A percentile compares a stretch with the other conserved stretches of the same genome.
phyloP scores from a whole-genome alignment of 1,140 invertebrate species.

The Mercenaria mercenaria region DNA sequence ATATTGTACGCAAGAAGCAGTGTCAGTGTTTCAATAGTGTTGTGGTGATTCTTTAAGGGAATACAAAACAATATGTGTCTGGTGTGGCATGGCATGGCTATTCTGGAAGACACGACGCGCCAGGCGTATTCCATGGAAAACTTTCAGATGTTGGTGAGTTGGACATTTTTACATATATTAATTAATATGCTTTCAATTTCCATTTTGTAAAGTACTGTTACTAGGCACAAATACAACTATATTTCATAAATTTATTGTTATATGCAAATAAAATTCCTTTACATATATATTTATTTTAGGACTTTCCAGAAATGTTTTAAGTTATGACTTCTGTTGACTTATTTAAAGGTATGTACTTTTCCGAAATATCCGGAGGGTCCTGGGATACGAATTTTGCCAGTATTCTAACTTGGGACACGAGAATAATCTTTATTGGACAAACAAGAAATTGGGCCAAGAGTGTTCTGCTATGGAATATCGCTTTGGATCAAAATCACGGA shows the following conservation, averaged over 20 bases:
- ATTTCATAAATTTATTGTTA: no score
- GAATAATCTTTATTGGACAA: constrained; percentile 73
- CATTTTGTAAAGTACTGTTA: no score
- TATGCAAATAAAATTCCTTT: no score
- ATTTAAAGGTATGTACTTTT: constrained; percentile 66
- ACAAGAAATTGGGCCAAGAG: constrained; percentile 69
- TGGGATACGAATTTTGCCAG: constrained; percentile 68
- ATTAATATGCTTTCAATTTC: no score
- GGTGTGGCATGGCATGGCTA: constrained; percentile 77
- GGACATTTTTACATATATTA: not conserved
- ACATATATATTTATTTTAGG: no score
- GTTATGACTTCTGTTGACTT: no score
- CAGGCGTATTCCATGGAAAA: constrained; percentile 57
- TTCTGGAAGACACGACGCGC: constrained; percentile 66
- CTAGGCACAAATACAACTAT: no score
- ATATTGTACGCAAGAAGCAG: no score
- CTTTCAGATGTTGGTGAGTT: constrained; percentile 68
- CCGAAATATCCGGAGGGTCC: constrained; percentile 70
- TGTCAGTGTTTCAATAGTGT: not conserved
- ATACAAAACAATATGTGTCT: constrained; percentile 65
- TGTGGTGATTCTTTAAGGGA: not conserved
- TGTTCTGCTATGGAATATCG: constrained; percentile 74
- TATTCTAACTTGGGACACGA: constrained; percentile 67
- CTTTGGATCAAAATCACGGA: constrained; percentile 73
- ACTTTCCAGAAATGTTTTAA: no score